Base-by-base conservation (phyloP, 2,113 vertebrate species). In the Pyrgilauda ruficollis region DNA sequence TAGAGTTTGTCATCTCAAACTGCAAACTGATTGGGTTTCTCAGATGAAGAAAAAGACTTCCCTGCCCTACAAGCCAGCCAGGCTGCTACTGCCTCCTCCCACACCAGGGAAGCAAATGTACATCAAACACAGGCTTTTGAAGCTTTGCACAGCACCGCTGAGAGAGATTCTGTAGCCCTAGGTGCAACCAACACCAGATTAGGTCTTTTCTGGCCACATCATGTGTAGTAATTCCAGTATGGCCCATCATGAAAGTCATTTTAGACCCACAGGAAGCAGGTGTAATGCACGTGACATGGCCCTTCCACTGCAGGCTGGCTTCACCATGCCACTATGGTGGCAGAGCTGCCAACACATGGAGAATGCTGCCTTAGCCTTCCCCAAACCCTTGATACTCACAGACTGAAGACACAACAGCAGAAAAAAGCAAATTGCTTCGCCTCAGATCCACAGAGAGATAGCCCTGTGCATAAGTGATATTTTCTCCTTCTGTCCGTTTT, bases 281-380 rank as follows among this genome's bases (percentile, higher is more conserved):
- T 31, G 30, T 5, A 53, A 31, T 31, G 30, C 52, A 19, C 30
- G 19, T 31, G 30, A 31, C 30, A 31, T 53, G 52, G 52, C 30
- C 18, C 30, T 53, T 53, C 52, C 52, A 20, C 30, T 41, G 39
- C 39, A 63, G 50, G 12, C 9, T 75, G 43, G 24, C 23, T 73
- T 82, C 31, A 68, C 22, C 20, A 9, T 30, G 16, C 17, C 33
- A 33, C 41, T 26, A 0, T 0, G 1, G 17, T 37, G 4, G 10
- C 31, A 80, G 12, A 85, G 28, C 17, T 87, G 28, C 18, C 70
- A 91, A 20, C 0, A 1, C 8, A 26, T 5, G 21, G 15, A 69
- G 33, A 77, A 67, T 18, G 10, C 26, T 75, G 22, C 9, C 44
- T 78, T 26, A 75, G n/a, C 44, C 26, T 79, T 58, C 17, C 24